Percentiles rank a stretch among this genome's conserved stretches.
These are phyloP conservation scores for Pseudomugil tenellus DNA, from an alignment of 2,797 vertebrate genomes.

Conservation along the genomic window DNA sequence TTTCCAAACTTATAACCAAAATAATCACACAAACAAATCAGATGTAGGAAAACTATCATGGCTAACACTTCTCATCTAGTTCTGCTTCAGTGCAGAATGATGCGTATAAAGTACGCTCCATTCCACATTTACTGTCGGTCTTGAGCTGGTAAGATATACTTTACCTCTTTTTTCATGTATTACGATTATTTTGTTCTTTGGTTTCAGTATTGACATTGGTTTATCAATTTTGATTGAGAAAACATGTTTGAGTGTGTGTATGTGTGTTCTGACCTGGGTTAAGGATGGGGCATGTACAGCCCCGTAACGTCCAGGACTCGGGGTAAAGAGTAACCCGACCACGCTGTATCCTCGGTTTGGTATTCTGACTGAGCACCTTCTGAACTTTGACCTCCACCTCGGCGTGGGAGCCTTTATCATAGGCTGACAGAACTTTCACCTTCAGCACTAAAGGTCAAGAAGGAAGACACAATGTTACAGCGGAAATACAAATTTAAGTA, in stretches of 20 bases:
- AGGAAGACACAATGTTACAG: background rate
- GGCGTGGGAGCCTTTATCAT: slow-evolving; percentile 95
- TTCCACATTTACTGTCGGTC: background rate
- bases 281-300: slow-evolving; percentile 96
- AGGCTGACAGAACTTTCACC: slow-evolving; percentile 94
- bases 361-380: slow-evolving; percentile 91
- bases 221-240: no score
- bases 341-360: slow-evolving; percentile 88
- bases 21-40: background rate
- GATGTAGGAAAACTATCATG: background rate
- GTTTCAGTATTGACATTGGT: background rate
- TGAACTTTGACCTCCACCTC: slow-evolving; percentile 97
- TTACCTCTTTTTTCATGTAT: background rate
- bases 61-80: background rate
- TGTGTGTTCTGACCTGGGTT: slow-evolving; percentile 88
- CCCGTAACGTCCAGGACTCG: slow-evolving; percentile 95
- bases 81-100: background rate
- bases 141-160: background rate
- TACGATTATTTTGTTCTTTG: background rate
- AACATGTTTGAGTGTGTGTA: background rate
- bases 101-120: background rate
- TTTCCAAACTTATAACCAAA: background rate
- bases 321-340: slow-evolving; percentile 91
- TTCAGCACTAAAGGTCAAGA: slow-evolving; percentile 85
- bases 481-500: background rate